Base-by-base conservation (phyloP, 2,113 vertebrate genomes). In the Procavia capensis region DNA sequence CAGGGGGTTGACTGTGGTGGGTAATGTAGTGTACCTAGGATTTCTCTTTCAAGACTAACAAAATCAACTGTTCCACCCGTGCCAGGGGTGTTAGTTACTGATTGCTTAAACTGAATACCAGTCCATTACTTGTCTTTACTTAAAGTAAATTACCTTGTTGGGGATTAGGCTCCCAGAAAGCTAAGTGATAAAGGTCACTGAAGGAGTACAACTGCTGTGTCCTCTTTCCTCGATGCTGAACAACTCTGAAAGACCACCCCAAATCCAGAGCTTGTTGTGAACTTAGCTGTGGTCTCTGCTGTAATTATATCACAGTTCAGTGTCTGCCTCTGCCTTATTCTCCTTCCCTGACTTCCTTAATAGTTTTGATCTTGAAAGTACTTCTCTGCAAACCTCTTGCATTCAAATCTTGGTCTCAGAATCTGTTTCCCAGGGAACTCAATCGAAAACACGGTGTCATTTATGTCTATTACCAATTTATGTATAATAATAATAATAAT, bases 211-310 rank as follows among this genome's bases (percentile, higher is more conserved):
- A 66, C 39, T 45, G 6, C 0, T 24, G 9, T 74, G 36, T 6
- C 27, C 25, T 11, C 25, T 54, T 34, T 34, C 20, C 54, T 81
- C 19, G 36, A 20, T 80, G 39, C 22, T 83, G 4, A 57, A 50
- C 2, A 25, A 6, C 6, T 5, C n/a, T 39, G 43, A 10, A 31
- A 70, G 19, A 13, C 5, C n/a, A 29, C 2, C 4, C 5, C 7
- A 27, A 61, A 25, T 34, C 14, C 22, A 63, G 6, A 68, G 25
- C 20, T 81, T 74, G 34, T 36, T 36, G 17, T 39, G 25, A 50
- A 24, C 25, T n/a, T 25, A n/a, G 36, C 36, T 27, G 9, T 68
- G 24, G 13, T 27, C 29, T 83, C 17, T 64, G n/a, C 16, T 54
- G 63, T 25, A 59, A 41, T 19, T 14, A 9, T 7, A 76, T 61